A percentile compares a stretch with the other conserved stretches of the same genome.
These are phyloP conservation scores for Cervus canadensis DNA, from an alignment of 2,113 vertebrate genomes.

Conservation along the genomic window DNA sequence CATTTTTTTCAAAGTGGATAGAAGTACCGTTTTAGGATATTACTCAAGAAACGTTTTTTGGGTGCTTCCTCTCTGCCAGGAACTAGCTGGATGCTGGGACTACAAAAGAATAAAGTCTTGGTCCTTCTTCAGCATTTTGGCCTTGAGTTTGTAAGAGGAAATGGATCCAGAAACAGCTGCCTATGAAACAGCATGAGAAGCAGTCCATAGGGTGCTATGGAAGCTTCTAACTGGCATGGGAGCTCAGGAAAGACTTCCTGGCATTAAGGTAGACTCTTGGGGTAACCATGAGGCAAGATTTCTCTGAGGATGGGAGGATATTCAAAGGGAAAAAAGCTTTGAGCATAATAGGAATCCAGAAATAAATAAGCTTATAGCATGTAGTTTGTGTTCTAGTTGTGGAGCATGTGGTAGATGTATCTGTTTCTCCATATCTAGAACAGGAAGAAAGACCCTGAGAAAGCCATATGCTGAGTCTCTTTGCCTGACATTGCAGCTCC, in stretches of 20 bases:
- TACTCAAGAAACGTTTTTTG: not conserved
- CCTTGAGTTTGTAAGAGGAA: not conserved
- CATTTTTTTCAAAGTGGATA: not conserved
- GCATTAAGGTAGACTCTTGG: not conserved
- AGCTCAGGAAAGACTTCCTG: not conserved
- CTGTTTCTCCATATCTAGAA: not conserved
- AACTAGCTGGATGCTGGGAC: not conserved
- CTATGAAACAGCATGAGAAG: not conserved
- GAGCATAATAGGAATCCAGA: not conserved
- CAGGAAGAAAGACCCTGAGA: not conserved
- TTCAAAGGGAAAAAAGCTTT: constrained; percentile 18
- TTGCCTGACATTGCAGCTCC: not conserved
- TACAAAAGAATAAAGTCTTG: not conserved
- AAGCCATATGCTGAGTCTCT: not conserved
- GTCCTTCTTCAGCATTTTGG: not conserved
- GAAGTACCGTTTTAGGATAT: not conserved
- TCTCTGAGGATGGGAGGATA: not conserved
- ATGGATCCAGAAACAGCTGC: not conserved
- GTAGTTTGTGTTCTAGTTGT: not conserved
- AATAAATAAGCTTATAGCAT: not conserved
- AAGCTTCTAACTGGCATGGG: not conserved
- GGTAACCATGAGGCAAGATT: not conserved
- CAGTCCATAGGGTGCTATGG: not conserved
- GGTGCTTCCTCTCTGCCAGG: not conserved
- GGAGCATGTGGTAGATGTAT: not conserved